phyloP scores from a whole-genome alignment of 2,797 vertebrate species.

The Pipistrellus pipistrellus region DNA sequence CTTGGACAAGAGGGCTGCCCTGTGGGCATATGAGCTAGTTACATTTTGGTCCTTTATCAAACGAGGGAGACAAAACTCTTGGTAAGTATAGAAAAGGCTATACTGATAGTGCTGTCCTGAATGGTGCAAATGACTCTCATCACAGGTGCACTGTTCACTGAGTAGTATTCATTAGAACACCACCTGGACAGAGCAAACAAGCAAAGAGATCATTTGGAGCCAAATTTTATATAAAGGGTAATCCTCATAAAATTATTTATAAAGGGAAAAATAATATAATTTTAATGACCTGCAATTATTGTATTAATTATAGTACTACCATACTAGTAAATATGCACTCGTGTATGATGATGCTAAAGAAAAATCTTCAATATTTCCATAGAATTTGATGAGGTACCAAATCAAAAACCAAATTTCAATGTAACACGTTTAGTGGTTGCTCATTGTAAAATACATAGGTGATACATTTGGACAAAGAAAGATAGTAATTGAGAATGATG shows the following conservation, averaged over 20 bases:
- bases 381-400: not conserved
- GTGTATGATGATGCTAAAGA: not conserved
- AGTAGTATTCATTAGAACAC: not conserved
- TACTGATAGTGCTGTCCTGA: not conserved
- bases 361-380: not conserved
- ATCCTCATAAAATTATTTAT: slow-evolving; percentile 20
- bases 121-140: not conserved
- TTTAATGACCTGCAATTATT: not conserved
- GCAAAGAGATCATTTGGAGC: not conserved
- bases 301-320: not conserved
- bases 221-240: not conserved
- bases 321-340: not conserved
- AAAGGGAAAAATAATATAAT: not conserved
- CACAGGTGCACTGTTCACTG: rapidly evolving
- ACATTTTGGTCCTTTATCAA: slow-evolving; percentile 56
- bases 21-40: slow-evolving; percentile 41
- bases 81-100: not conserved
- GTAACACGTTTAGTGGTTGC: not conserved
- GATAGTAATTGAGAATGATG: not conserved
- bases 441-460: not conserved
- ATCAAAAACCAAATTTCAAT: not conserved
- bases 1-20: slow-evolving; percentile 8
- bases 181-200: not conserved
- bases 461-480: not conserved
- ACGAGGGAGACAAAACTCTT: not conserved